These are phyloP conservation scores for Callocephalon fimbriatum DNA, from an alignment of 2,113 vertebrate genomes.

Conservation along the genomic window DNA sequence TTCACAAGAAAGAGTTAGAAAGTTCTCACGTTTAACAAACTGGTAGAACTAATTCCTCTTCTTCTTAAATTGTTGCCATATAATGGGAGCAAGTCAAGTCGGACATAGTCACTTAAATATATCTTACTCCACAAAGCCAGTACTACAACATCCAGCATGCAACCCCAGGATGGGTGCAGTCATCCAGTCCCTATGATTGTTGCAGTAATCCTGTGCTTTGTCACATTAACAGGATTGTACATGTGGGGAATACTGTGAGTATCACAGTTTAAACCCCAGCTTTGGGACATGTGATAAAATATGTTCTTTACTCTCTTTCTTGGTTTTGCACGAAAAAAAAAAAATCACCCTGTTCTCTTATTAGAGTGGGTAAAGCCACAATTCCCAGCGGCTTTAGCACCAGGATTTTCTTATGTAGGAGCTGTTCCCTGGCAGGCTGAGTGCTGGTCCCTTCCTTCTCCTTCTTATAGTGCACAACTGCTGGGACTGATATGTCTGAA, in stretches of 20 bases:
- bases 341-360: not conserved
- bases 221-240: not conserved
- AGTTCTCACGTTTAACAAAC: not conserved
- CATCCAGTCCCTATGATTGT: not conserved
- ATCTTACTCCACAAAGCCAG: not conserved
- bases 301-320: not conserved
- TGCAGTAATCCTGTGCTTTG: not conserved
- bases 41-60: not conserved
- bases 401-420: not conserved
- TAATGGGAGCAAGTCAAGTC: accelerated
- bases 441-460: not conserved
- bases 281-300: not conserved
- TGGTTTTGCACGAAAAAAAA: not conserved
- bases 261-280: not conserved
- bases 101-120: not conserved
- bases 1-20: not conserved
- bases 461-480: not conserved
- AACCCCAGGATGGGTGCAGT: not conserved
- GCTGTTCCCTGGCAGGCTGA: not conserved
- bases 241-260: not conserved
- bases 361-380: not conserved
- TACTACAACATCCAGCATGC: not conserved
- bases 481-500: not conserved
- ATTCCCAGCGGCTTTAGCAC: not conserved
- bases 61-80: not conserved